Conservation (phyloP, 2,113 vertebrate genomes). For the Bos javanicus region DNA sequence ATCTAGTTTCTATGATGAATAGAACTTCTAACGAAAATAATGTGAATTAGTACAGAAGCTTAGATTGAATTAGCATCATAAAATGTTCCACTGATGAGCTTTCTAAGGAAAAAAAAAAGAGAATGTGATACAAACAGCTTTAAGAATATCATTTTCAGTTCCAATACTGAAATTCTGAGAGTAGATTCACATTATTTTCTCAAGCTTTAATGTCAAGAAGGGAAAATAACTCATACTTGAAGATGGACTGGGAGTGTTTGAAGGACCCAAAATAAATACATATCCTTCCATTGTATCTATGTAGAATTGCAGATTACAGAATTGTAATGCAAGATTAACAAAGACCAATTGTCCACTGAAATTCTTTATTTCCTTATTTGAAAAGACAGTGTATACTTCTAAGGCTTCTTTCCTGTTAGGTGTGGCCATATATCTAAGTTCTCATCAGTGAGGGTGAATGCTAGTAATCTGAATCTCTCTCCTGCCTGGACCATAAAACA, state of each 20-base stretch:
- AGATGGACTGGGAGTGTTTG: background rate
- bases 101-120: background rate
- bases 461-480: background rate
- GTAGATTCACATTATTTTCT: background rate
- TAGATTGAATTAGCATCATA: background rate
- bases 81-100: background rate
- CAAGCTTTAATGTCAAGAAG: background rate
- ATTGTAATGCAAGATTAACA: background rate
- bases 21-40: constrained; percentile 2
- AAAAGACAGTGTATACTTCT: background rate
- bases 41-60: constrained; percentile 27
- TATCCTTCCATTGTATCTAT: background rate
- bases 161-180: background rate
- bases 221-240: background rate
- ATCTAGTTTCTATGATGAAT: background rate
- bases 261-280: background rate
- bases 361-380: background rate
- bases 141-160: background rate
- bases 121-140: background rate
- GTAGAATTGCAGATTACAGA: background rate
- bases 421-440: background rate
- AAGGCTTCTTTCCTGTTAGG: background rate
- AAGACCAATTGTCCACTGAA: background rate
- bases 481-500: background rate
- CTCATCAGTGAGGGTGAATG: background rate